These are phyloP conservation scores for Perizoma affinitatum DNA, from an alignment of 2,888 invertebrate genomes.

Conservation along the genomic window DNA sequence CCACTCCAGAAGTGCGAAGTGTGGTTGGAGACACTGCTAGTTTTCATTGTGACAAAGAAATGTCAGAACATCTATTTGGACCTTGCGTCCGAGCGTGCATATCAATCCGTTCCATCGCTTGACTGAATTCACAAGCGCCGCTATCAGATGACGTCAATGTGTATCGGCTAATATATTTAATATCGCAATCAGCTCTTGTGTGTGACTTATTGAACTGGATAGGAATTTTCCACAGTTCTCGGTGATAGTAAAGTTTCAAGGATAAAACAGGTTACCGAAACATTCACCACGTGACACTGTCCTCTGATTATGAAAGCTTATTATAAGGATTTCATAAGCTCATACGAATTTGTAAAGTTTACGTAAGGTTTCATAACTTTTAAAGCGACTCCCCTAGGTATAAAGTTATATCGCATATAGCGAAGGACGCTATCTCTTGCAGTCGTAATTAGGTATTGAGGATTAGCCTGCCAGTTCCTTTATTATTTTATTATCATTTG, in stretches of 20 bases:
- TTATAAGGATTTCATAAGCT: constrained; percentile 3
- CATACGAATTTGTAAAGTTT: neutral
- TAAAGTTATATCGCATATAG: no score
- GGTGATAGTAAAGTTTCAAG: constrained; percentile 15
- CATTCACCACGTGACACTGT: constrained; percentile 1
- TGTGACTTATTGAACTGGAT: constrained; percentile 26
- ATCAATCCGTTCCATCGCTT: constrained; percentile 29
- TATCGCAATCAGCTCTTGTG: constrained; percentile 33
- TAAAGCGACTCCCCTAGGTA: neutral
- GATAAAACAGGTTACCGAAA: constrained; percentile 13
- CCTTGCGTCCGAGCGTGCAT: constrained; percentile 30
- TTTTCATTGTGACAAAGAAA: constrained; percentile 18
- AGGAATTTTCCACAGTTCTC: constrained; percentile 30
- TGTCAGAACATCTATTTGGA: constrained; percentile 27
- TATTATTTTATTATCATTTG: no score
- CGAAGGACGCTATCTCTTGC: no score
- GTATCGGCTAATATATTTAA: constrained; percentile 28
- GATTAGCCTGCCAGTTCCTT: no score
- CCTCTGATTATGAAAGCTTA: neutral
- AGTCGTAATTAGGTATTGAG: no score
- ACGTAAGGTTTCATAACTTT: neutral
- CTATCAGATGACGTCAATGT: constrained; percentile 39
- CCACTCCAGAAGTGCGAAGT: no score
- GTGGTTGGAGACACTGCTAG: neutral
- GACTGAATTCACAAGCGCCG: constrained; percentile 29